A percentile compares a stretch with the other conserved stretches of the same genome.
These are phyloP conservation scores for Dolichopus griseipennis DNA, from an alignment of 2,888 invertebrate species.

Conservation along the genomic window DNA sequence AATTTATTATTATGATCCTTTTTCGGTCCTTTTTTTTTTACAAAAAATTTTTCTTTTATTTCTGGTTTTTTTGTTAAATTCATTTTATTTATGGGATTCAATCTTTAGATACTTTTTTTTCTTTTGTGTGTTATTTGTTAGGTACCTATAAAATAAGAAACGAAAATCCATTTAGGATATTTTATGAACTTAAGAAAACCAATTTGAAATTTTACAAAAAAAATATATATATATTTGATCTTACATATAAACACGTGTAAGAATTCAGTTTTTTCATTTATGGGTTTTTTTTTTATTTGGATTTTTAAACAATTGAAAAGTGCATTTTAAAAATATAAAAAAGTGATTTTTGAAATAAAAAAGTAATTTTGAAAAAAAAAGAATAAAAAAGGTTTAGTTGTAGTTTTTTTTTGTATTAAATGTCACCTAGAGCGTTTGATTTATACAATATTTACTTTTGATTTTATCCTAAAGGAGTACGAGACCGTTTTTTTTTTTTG, in stretches of 20 bases:
- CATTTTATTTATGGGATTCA: background rate
- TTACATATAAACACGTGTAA: slow-evolving; percentile 1
- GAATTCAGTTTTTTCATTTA: background rate
- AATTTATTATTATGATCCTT: background rate
- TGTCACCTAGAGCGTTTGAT: background rate
- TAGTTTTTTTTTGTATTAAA: background rate
- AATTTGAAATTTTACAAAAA: too few species aligned
- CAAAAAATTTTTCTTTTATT: background rate
- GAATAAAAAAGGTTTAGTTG: too few species aligned
- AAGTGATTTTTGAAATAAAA: too few species aligned
- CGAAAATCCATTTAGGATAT: too few species aligned
- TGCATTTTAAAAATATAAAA: background rate
- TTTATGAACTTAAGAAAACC: too few species aligned
- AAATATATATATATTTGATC: background rate
- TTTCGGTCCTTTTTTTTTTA: background rate
- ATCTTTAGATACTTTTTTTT: background rate
- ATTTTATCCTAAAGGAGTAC: too few species aligned
- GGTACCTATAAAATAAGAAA: too few species aligned
- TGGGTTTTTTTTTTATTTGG: background rate
- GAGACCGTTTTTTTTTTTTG: too few species aligned
- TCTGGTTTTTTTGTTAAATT: background rate
- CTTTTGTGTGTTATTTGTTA: background rate
- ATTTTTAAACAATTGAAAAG: background rate
- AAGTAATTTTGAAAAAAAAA: too few species aligned
- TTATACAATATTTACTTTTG: background rate